phyloP scores from a whole-genome alignment of 2,888 invertebrate species.

The Patella pellucida region DNA sequence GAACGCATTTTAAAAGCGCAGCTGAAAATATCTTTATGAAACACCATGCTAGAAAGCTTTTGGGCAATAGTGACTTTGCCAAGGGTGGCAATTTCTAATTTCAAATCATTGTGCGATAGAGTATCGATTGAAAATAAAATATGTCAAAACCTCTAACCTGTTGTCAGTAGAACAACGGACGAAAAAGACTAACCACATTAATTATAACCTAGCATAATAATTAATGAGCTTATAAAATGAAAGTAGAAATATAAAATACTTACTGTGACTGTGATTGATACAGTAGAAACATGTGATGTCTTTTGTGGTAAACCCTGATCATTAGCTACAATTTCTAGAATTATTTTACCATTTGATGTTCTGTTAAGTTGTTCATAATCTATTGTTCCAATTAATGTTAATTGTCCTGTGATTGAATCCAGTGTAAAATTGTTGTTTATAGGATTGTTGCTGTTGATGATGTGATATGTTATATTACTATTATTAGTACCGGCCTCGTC shows the following conservation, averaged over 20 bases:
- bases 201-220: no score
- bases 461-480: slow-evolving; percentile 13
- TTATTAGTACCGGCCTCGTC: not conserved
- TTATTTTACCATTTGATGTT: slow-evolving; percentile 40
- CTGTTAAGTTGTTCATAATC: slow-evolving; percentile 56
- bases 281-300: slow-evolving; percentile 33
- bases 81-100: no score
- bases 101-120: no score
- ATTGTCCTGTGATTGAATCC: slow-evolving; percentile 77
- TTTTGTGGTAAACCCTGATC: slow-evolving; percentile 53
- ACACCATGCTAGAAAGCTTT: no score
- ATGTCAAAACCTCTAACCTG: no score
- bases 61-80: no score
- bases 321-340: slow-evolving; percentile 48
- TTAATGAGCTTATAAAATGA: no score
- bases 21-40: no score
- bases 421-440: slow-evolving; percentile 74
- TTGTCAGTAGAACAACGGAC: no score
- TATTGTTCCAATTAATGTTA: slow-evolving; percentile 49
- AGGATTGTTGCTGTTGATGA: not conserved
- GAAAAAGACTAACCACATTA: no score
- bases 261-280: slow-evolving; percentile 60
- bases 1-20: no score
- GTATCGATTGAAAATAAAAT: no score
- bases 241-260: slow-evolving; percentile 71